Conservation (phyloP, 2,113 vertebrate genomes). For the Fregata magnificens region DNA sequence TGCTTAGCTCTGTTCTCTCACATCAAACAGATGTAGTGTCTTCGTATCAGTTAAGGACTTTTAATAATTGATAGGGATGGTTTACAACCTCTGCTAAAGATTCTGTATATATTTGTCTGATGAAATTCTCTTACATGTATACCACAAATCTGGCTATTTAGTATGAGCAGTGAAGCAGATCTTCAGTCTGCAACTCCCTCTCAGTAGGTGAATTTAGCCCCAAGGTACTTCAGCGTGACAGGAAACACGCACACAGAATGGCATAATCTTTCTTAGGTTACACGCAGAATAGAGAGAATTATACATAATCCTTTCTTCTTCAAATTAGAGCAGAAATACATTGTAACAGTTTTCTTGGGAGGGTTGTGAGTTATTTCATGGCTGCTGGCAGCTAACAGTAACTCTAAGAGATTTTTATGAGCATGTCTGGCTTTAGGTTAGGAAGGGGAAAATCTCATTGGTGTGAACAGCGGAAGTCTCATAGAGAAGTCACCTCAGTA, state of each 20-base stretch:
- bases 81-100: neutral
- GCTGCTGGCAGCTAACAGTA: neutral
- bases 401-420: neutral
- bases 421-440: neutral
- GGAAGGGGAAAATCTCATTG: neutral
- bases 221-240: neutral
- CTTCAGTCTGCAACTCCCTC: neutral
- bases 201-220: neutral
- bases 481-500: neutral
- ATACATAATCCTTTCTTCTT: neutral
- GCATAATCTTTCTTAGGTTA: neutral
- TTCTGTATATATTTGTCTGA: neutral
- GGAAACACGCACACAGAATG: neutral
- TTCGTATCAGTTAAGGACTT: neutral
- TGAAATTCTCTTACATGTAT: neutral
- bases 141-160: neutral
- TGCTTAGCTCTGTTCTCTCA: neutral
- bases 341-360: neutral
- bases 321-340: neutral
- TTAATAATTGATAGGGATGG: conserved; percentile 9
- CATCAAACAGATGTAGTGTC: neutral
- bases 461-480: neutral
- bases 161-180: neutral
- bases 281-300: neutral
- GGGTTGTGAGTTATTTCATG: neutral